Conservation (phyloP, 2,888 invertebrate species). For the Acanthopleura granulata region DNA sequence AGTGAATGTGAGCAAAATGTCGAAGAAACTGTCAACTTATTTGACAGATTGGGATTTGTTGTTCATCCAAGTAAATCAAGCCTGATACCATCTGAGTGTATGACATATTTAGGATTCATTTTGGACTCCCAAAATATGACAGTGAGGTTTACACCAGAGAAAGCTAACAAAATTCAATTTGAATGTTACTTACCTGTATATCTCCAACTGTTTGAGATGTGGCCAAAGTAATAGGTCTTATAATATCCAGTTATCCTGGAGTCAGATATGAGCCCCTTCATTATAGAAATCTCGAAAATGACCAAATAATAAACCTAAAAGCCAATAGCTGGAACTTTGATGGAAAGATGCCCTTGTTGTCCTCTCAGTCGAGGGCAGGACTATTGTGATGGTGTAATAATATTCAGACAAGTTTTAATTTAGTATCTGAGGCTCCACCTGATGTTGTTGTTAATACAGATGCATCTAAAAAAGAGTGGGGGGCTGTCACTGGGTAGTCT, state of each 20-base stretch:
- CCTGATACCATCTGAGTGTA: background rate
- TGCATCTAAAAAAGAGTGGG: constrained; percentile 21
- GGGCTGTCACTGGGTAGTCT: background rate
- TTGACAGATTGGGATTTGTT: constrained; percentile 23
- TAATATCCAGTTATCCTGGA: too few species aligned
- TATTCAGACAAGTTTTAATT: too few species aligned
- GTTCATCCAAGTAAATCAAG: constrained; percentile 28
- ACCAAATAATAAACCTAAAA: background rate
- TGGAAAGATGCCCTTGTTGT: background rate
- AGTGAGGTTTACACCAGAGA: background rate
- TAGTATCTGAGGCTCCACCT: background rate
- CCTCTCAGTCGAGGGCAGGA: background rate
- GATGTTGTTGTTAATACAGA: constrained; percentile 18
- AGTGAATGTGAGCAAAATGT: constrained; percentile 26
- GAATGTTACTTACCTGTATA: background rate
- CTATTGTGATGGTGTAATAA: background rate
- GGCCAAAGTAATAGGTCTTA: too few species aligned
- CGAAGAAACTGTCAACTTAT: constrained; percentile 12
- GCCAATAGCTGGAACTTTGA: background rate
- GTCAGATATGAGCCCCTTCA: too few species aligned
- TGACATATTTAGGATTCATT: background rate
- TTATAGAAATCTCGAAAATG: too few species aligned
- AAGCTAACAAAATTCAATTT: background rate
- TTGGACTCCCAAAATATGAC: background rate
- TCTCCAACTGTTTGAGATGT: too few species aligned